A percentile compares a stretch with the other conserved stretches of the same genome.
phyloP scores from a whole-genome alignment of 1,140 invertebrate genomes.

The Bombus confusus region DNA sequence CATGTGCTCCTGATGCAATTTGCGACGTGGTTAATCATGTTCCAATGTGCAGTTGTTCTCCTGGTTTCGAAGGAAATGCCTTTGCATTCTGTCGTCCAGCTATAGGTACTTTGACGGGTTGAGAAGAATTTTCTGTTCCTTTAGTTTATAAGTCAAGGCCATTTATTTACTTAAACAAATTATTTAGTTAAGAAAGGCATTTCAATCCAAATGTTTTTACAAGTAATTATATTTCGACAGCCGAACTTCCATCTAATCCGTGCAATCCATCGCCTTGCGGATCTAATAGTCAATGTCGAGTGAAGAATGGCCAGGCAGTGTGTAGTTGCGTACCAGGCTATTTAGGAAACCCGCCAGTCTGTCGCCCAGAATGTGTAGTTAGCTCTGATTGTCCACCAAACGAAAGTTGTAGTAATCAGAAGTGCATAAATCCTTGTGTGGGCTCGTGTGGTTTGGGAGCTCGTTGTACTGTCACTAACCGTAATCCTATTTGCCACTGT shows the following conservation, averaged over 20 bases:
- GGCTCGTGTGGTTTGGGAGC: slow-evolving; percentile 87
- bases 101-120: slow-evolving; percentile 68
- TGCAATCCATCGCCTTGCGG: slow-evolving; percentile 88
- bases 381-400: slow-evolving; percentile 86
- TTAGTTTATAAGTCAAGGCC: background rate
- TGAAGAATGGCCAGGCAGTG: slow-evolving; percentile 85
- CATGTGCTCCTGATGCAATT: slow-evolving; percentile 87
- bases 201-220: background rate
- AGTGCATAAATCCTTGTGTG: slow-evolving; percentile 87
- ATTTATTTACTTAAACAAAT: too few relatives aligned
- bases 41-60: slow-evolving; percentile 88
- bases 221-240: slow-evolving; percentile 1
- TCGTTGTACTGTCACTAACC: slow-evolving; percentile 85
- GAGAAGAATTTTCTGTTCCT: background rate
- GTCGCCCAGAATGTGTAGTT: slow-evolving; percentile 87
- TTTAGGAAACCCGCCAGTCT: slow-evolving; percentile 87
- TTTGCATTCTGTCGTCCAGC: slow-evolving; percentile 84
- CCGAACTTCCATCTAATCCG: slow-evolving; percentile 77
- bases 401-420: slow-evolving; percentile 87
- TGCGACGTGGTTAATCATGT: slow-evolving; percentile 90
- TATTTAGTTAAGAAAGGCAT: background rate
- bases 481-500: slow-evolving; percentile 86
- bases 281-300: slow-evolving; percentile 86
- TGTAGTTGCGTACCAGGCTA: slow-evolving; percentile 87
- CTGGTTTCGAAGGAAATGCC: slow-evolving; percentile 87